These are phyloP conservation scores for Cydia strobilella DNA, from an alignment of 1,140 invertebrate species.

Conservation along the genomic window DNA sequence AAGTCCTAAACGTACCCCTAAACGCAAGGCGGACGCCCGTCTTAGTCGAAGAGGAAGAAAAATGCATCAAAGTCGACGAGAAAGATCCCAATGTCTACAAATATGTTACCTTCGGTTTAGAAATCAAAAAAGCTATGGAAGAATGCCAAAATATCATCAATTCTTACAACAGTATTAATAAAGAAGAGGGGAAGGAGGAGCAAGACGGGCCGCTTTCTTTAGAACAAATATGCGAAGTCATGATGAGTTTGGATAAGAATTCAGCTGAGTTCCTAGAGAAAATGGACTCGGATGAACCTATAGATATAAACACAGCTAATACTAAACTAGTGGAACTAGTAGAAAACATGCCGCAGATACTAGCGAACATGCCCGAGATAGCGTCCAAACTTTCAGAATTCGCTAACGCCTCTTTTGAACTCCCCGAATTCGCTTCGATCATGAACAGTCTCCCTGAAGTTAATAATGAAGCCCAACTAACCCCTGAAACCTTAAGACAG, in stretches of 20 bases:
- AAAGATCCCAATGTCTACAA: constrained; percentile 62
- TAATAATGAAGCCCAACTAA: constrained; percentile 65
- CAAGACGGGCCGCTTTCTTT: constrained; percentile 55
- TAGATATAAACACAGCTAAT: constrained; percentile 56
- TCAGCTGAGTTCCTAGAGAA: constrained; percentile 64
- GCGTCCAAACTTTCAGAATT: constrained; percentile 68
- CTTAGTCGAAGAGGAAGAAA: constrained; percentile 46
- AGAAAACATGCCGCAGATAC: constrained; percentile 72
- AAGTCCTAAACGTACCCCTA: constrained; percentile 47
- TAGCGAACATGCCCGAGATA: constrained; percentile 74
- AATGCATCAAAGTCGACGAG: constrained; percentile 38
- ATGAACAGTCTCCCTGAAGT: constrained; percentile 68
- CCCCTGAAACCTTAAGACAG: constrained; percentile 74
- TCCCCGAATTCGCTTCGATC: constrained; percentile 70
- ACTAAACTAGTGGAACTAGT: constrained; percentile 64
- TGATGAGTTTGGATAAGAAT: constrained; percentile 70
- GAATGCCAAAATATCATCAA: constrained; percentile 75
- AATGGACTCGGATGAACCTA: constrained; percentile 55
- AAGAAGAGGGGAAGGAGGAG: constrained; percentile 48
- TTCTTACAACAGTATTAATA: constrained; percentile 58
- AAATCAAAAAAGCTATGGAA: constrained; percentile 75
- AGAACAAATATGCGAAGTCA: constrained; percentile 69
- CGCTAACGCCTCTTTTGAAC: constrained; percentile 62
- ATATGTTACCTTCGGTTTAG: constrained; percentile 66
- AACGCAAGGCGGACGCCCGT: constrained; percentile 46